Evolutionary conservation across 2,888 invertebrate genomes (phyloP), one percentile per base, ranked within the genome.

Genomic region (Acleris sparsana): DNA sequence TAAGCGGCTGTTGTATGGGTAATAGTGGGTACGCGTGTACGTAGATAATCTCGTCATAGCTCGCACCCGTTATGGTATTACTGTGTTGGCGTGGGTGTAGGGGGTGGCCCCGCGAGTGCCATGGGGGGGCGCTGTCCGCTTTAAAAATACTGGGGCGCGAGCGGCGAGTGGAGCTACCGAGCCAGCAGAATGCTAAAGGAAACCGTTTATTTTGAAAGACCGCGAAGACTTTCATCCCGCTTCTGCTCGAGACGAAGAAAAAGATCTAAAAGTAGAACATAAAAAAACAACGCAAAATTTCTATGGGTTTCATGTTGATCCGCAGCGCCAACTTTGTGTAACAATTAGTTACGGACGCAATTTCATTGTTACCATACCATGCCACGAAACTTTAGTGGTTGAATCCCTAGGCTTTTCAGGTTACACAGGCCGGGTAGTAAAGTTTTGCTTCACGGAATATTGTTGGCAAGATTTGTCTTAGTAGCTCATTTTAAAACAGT

Each of bases 11-110:
- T 79, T 85, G 87, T 87, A 83, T 78, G 81, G 83, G 82, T 84
- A 62, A 84, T 85, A 82, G 83, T 80, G 78, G 77, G 77, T 84
- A 88, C 86, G 86, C 85, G 83, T 86, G 86, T 88, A 88, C 83
- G 89, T 88, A 89, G 85, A 92, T 92, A 92, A 92, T 92, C 92
- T 91, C 92, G 90, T 92, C 91, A 92, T 92, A 92, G 89, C 89
- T 86, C 86, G 87, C 90, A 84, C 91, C 92, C 90, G 91, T 90
- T 92, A 92, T 92, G 92, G 91, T 88, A 92, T 92, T 88, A 91
- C 90, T 87, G 89, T 86, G 87, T 87, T 85, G 81, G 85, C 85
- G 85, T 76, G 82, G 78, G 72, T 75, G 75, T 77, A 76, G 71
- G 70, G 70, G 66, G 70, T 65, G 73, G 56, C 77, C 82, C 82